A percentile compares a stretch with the other conserved stretches of the same genome.
Conservation (phyloP, 30 jellyfish, hydroid and myxozoan genomes). For the Hydra vulgaris region DNA sequence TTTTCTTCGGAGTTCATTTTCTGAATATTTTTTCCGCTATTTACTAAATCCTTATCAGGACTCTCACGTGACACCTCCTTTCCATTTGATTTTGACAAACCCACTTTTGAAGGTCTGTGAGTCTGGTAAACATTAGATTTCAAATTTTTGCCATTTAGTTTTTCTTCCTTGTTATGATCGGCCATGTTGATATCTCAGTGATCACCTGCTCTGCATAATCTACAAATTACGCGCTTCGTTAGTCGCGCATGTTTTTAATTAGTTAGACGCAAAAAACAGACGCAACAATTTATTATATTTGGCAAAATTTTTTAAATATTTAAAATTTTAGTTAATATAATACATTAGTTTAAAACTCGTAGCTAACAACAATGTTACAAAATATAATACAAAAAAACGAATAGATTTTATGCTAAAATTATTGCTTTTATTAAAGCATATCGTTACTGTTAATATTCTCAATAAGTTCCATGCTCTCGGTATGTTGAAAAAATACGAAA, state of each 20-base stretch:
- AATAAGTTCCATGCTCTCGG: too few species aligned
- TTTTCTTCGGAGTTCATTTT: neutral
- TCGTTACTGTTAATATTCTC: too few species aligned
- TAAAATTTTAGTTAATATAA: too few species aligned
- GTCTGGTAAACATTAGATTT: neutral
- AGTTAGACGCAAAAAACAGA: neutral
- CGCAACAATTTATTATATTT: too few species aligned
- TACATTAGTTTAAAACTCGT: too few species aligned
- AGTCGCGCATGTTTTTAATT: conserved; percentile 1
- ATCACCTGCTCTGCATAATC: conserved; percentile 2
- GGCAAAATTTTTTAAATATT: too few species aligned
- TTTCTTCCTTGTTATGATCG: conserved; percentile 12
- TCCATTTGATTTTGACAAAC: neutral
- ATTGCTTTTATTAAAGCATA: too few species aligned
- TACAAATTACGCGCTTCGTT: conserved; percentile 8
- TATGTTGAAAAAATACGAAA: too few species aligned
- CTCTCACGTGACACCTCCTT: neutral
- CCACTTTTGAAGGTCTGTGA: conserved; percentile 1
- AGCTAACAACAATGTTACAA: too few species aligned
- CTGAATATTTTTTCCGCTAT: neutral
- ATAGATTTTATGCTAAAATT: too few species aligned
- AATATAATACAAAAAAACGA: too few species aligned
- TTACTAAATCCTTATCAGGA: neutral
- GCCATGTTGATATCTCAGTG: conserved; percentile 14
- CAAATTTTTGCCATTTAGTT: neutral